Evolutionary conservation across 1,140 invertebrate species (phyloP), one percentile per base, ranked within the genome.

Genomic region (Megalonaias nervosa): DNA sequence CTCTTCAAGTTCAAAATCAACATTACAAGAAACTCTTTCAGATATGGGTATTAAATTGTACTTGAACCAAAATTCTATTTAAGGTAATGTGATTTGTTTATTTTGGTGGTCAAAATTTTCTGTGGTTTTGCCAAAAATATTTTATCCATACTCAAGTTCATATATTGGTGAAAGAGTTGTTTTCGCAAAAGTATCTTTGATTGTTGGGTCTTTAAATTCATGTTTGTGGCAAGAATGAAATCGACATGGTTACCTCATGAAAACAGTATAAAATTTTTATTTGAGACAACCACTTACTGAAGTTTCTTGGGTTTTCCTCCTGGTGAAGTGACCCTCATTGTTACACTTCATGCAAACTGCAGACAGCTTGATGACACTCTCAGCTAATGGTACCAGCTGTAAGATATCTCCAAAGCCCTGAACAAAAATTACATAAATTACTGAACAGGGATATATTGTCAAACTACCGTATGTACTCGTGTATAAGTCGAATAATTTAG

Each of bases 301-400:
- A 72, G 89, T 91, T 82, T 93, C 92, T 67, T 83, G 82, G 13
- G 90, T 90, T 69, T 89, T 92, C 38, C 94, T 88, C 81, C 93
- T 93, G 6, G 94, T 94, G 84, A 92, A 94, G 26, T 93, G 91
- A 16, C 93, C 94, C 66, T 93, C 92, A 59, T 89, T 86, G 78
- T 90, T 93, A 84, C 94, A 94, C 19, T 84, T 85, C 92, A 93
- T 93, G 83, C 94, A 94, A 14, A 94, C 93, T 72, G 94, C 93
- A 31, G 87, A 93, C 19, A 94, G 84, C 82, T 94, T 94, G 15
- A 93, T 90, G 26, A 94, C 92, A 85, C 90, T 92, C 86, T 94
- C 94, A n/a, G 93, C 92, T n/a, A 93, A 79, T 26, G 94, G 93
- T n/a, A 94, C 92, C n/a, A 94, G 85, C 56, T 92, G 88, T 9